phyloP scores from a whole-genome alignment of 2,797 vertebrate species.

The Manis javanica region DNA sequence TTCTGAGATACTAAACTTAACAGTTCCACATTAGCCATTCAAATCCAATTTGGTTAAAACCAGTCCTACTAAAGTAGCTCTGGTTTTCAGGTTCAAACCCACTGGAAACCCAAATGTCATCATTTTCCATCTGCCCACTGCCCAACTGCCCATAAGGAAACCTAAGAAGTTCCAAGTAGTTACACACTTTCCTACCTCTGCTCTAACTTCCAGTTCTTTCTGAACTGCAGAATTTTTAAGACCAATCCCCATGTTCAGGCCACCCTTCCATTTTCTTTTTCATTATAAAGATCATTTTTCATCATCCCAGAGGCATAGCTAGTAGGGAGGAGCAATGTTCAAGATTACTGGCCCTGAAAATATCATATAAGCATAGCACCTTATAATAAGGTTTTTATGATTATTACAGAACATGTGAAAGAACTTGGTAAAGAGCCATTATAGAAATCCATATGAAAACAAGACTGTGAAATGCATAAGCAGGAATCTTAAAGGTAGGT shows the following conservation, averaged over 20 bases:
- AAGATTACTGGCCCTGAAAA: slow-evolving; percentile 16
- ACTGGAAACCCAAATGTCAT: neutral
- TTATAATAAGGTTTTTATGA: neutral
- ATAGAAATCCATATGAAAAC: slow-evolving; percentile 46
- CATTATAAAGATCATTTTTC: slow-evolving; percentile 38
- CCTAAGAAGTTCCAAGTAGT: neutral
- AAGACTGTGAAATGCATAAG: neutral
- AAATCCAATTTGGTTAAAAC: slow-evolving; percentile 43
- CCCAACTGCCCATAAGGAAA: neutral
- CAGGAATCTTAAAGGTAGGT: neutral
- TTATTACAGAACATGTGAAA: slow-evolving; percentile 44
- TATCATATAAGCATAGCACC: slow-evolving; percentile 12
- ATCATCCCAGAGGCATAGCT: neutral
- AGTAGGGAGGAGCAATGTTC: neutral
- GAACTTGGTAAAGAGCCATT: slow-evolving; percentile 45
- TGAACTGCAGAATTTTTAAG: slow-evolving; percentile 14
- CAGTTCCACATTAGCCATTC: neutral
- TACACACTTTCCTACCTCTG: neutral
- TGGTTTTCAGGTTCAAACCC: slow-evolving; percentile 16
- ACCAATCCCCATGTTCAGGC: neutral
- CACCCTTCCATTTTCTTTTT: neutral
- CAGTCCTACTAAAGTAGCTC: neutral
- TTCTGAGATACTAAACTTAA: neutral
- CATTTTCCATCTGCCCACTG: neutral
- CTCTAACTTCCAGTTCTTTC: neutral